Evolutionary conservation across 2,888 invertebrate genomes (phyloP), one percentile per base, ranked within the genome.

Genomic region (Cataglyphis cursor): DNA sequence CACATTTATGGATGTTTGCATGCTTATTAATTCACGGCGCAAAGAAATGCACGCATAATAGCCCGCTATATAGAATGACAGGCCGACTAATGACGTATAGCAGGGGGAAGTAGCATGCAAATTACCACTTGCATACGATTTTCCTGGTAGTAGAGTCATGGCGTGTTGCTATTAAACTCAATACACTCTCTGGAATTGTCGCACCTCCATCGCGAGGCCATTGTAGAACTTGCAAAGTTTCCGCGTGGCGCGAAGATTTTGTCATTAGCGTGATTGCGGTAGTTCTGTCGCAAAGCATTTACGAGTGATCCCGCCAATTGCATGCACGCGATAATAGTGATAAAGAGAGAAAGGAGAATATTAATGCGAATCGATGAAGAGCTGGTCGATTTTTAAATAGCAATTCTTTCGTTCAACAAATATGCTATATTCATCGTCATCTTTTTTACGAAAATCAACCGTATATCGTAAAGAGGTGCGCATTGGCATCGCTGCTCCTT

Each of bases 11-110:
- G 76, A 57, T 68, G 44, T 18, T 59, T 70, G 78, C 59, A 21
- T 31, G 70, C 31, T 80, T 35, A 70, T 70, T 70, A 80, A 48
- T 70, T 70, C 70, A 59, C 15, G 44, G 21, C 12, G 59, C 12
- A 70, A 72, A 78, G 76, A 80, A 80, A 80, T 44, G 59, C 59
- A 70, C 31, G 78, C 78, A 31, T 80, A 80, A 80, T 80, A 80
- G 21, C 44, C 41, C 70, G 35, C 72, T 35, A 41, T 41, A 59
- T 59, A 59, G 44, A 80, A 70, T 80, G 78, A 80, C 70, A 72
- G 44, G 48, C 18, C 35, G 70, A 44, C 68, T 80, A 80, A 80
- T 80, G 78, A 80, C 70, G 21, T 70, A 44, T 31, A 66, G 78
- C 68, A 44, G n/a, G 59, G 59, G 44, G 70, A 48, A 59, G 70